Conservation (phyloP, 2,797 vertebrate species). For the Champsocephalus gunnari region DNA sequence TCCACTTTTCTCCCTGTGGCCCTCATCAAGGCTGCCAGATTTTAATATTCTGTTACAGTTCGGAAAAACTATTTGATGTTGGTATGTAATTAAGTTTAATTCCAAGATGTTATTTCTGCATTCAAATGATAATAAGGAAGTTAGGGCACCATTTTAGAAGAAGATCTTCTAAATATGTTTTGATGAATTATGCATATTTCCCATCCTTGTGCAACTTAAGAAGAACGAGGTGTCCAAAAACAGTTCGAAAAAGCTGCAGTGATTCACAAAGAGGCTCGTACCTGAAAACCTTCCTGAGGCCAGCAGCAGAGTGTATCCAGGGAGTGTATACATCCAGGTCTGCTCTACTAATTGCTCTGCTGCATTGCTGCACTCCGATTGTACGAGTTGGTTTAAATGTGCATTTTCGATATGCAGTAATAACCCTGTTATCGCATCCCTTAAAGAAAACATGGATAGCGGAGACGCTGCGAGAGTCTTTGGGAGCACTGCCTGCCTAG, state of each 20-base stretch:
- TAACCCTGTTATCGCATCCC: background rate
- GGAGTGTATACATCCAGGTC: background rate
- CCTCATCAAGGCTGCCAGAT: background rate
- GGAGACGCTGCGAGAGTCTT: conserved; percentile 31
- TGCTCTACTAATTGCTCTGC: conserved; percentile 13
- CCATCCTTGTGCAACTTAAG: background rate
- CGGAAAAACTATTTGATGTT: background rate
- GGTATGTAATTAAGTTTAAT: background rate
- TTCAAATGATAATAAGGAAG: background rate
- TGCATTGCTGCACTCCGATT: background rate
- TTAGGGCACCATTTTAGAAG: background rate
- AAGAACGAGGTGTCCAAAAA: background rate
- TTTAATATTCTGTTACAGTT: background rate
- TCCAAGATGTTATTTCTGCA: background rate
- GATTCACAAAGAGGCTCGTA: background rate
- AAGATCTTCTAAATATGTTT: background rate
- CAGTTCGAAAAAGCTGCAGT: conserved; percentile 1
- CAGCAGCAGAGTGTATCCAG: conserved; percentile 19
- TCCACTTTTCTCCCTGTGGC: background rate
- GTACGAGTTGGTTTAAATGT: background rate
- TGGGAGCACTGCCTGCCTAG: conserved; percentile 49
- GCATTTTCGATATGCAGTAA: conserved; percentile 4
- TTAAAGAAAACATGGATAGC: conserved; percentile 30
- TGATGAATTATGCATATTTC: background rate
- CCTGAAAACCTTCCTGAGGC: background rate